These are phyloP conservation scores for Dynastes grantii DNA, from an alignment of 2,888 invertebrate species.

Conservation along the genomic window DNA sequence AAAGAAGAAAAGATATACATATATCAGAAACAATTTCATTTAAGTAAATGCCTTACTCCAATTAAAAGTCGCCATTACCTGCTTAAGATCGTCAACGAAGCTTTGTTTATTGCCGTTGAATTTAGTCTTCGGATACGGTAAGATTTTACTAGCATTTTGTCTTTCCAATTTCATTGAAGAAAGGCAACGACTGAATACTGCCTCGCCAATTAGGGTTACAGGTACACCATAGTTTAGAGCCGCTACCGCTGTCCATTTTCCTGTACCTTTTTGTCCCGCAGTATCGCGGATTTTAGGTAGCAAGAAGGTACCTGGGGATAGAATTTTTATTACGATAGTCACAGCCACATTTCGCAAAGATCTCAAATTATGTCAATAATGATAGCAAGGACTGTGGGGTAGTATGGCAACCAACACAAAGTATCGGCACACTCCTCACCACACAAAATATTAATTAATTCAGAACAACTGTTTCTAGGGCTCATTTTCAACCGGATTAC, in stretches of 20 bases:
- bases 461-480: too few relatives aligned
- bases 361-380: too few relatives aligned
- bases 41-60: neutral
- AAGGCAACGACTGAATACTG: constrained; percentile 96
- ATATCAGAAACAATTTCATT: constrained; percentile 40
- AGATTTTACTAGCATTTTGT: constrained; percentile 82
- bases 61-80: constrained; percentile 66
- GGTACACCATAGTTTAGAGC: constrained; percentile 97
- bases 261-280: constrained; percentile 99
- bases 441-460: too few relatives aligned
- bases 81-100: constrained; percentile 88
- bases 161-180: constrained; percentile 94
- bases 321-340: neutral
- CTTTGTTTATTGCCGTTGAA: constrained; percentile 82
- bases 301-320: constrained; percentile 76
- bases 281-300: constrained; percentile 95
- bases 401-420: too few relatives aligned
- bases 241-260: constrained; percentile 99
- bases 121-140: constrained; percentile 79
- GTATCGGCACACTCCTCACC: too few relatives aligned
- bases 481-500: too few relatives aligned
- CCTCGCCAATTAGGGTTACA: constrained; percentile 98
- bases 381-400: too few relatives aligned
- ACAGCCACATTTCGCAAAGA: too few relatives aligned
- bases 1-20: constrained; percentile 1